Percentiles rank a stretch among this genome's conserved stretches.
phyloP scores from a whole-genome alignment of 2,113 vertebrate species.

The Pangasianodon hypophthalmus region DNA sequence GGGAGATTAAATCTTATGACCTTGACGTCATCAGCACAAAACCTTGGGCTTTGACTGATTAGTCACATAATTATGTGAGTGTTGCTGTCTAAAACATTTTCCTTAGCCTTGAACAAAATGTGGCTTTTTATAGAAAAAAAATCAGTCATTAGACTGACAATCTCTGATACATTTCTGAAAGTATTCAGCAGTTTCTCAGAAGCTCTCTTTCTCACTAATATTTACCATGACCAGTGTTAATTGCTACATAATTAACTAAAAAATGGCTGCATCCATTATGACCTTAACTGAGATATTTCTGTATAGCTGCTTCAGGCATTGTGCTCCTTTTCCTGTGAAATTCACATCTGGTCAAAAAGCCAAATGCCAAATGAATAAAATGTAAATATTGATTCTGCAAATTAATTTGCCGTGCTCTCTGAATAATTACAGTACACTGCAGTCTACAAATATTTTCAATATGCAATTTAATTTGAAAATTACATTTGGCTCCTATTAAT shows the following conservation, averaged over 20 bases:
- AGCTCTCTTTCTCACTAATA: background rate
- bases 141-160: background rate
- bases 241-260: background rate
- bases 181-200: background rate
- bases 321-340: background rate
- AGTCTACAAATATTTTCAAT: background rate
- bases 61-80: background rate
- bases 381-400: background rate
- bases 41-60: too few relatives aligned
- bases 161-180: background rate
- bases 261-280: background rate
- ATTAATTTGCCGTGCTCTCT: background rate
- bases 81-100: background rate
- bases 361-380: background rate
- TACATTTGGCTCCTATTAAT: conserved; percentile 31
- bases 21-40: background rate
- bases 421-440: background rate
- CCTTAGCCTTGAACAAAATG: background rate
- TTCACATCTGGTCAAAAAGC: background rate
- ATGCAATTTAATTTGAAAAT: conserved; percentile 5
- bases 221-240: background rate
- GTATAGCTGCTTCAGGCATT: background rate
- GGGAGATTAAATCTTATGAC: background rate
- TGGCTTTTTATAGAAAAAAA: background rate
- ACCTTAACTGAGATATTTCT: background rate